These are phyloP conservation scores for Eulimnadia texana DNA, from an alignment of 1,140 invertebrate genomes.

Conservation along the genomic window DNA sequence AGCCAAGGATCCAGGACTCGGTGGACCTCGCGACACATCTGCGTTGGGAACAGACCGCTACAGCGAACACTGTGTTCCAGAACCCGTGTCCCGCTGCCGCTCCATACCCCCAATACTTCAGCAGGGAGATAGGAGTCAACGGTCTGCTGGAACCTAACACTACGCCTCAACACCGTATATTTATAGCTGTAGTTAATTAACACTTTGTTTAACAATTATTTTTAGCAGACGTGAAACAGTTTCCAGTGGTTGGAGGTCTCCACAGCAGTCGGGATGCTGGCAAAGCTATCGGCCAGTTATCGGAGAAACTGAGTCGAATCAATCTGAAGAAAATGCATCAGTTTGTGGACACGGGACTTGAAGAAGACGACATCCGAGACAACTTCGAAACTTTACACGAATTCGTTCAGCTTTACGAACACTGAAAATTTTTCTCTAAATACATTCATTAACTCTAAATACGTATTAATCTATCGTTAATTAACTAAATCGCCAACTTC, in stretches of 20 bases:
- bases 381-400: neutral
- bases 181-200: no score
- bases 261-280: conserved; percentile 1
- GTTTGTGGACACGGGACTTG: conserved; percentile 3
- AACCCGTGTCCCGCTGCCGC: neutral
- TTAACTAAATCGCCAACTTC: no score
- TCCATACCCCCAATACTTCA: conserved; percentile 2
- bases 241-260: neutral
- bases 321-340: conserved; percentile 4
- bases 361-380: neutral
- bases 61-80: neutral
- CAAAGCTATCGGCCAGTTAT: neutral
- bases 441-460: no score
- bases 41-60: neutral
- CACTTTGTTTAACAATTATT: neutral
- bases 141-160: neutral
- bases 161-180: neutral
- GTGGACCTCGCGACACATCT: neutral
- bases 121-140: neutral
- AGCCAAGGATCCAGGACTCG: neutral
- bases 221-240: neutral
- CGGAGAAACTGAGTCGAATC: neutral
- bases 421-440: neutral
- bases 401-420: neutral
- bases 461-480: no score